Base-by-base conservation (phyloP, 2,888 invertebrate species). In the Aphidoletes aphidimyza region DNA sequence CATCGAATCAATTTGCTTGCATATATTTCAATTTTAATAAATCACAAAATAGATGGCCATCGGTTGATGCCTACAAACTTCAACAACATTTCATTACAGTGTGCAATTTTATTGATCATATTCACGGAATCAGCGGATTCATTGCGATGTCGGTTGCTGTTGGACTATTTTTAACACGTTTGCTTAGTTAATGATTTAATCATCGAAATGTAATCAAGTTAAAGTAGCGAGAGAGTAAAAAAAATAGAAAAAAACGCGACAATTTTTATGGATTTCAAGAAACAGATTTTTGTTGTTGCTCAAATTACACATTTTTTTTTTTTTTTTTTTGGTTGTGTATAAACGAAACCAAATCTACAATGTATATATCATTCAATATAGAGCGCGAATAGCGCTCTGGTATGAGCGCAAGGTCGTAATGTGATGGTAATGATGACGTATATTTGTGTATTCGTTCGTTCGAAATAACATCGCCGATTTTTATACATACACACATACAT, bases 361-460 rank as follows among this genome's bases (percentile, higher is more conserved):
- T 39, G 39, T 39, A 39, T 8, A 39, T 5, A 39, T 11, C 17
- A 47, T 17, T 2, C 17, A 14, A 47, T 54, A 54, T 2, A 2
- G 22, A 54, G 54, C 26, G 26, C 54, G 54, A 26, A 5, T n/a
- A 54, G 54, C 26, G 26, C n/a, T n/a, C n/a, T 54, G 14, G 22
- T 22, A 54, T 54, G 54, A 54, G 22, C 54, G 54, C 54, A 54
- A 54, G 54, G 54, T 54, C 54, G 54, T 54, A 54, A 54, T 54
- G 26, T 54, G 54, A 22, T 54, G 54, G 47, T 47, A 47, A 54
- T 11, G 26, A 54, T 54, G 54, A 54, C 54, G 54, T 54, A 54
- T n/a, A 22, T 17, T 22, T 54, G 54, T 54, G 11, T 47, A 19
- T 47, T 54, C 11, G 22, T 14, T 47, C 47, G 19, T 47, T 47